Evolutionary conservation across 2,888 invertebrate species (phyloP), one percentile per base, ranked within the genome.

Genomic region (Dasysyrphus albostriatus): DNA sequence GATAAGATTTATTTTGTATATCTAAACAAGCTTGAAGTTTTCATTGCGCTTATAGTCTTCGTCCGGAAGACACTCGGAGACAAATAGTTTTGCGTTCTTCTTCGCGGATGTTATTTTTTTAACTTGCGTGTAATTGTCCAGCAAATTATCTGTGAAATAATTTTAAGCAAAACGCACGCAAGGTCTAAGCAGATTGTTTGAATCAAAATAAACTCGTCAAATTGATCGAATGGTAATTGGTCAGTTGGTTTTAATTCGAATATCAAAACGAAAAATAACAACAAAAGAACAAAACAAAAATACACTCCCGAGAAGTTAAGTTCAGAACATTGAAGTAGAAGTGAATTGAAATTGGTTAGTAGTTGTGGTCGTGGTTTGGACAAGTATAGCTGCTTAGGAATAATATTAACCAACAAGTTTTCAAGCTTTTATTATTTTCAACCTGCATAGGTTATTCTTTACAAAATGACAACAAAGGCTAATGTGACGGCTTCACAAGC

Each of bases 401-500:
- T 29, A 32, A 16, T 65, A 16, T 4, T 42, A 12, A 37, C 19
- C n/a, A 24, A 39, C 10, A 29, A 44, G 8, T 70, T 24, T 19
- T 14, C 3, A 10, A 19, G n/a, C 32, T 24, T 3, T 39, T 37
- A 42, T 5, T 34, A 3, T 14, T 2, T 0, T 0, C 5, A 14
- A n/a, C 3, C 6, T 8, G 7, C 3, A 10, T 8, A 49, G 16
- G 12, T 51, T n/a, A n/a, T 61, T 24, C 42, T 16, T 14, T 16
- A 14, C 12, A 63, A 83, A 65, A 91, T 91, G 91, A 87, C 91
- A 8, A 90, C 90, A n/a, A 91, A 88, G 81, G 80, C 90, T 16
- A 92, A 92, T 89, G 89, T 88, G 44, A 90, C 92, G 16, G 90
- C 90, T 10, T 89, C 90, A 6, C 92, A 91, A 78, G 89, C 91